Percentiles rank a stretch among this genome's conserved stretches.
Conservation (phyloP, 1,140 invertebrate species). For the Zaprionus capensis region DNA sequence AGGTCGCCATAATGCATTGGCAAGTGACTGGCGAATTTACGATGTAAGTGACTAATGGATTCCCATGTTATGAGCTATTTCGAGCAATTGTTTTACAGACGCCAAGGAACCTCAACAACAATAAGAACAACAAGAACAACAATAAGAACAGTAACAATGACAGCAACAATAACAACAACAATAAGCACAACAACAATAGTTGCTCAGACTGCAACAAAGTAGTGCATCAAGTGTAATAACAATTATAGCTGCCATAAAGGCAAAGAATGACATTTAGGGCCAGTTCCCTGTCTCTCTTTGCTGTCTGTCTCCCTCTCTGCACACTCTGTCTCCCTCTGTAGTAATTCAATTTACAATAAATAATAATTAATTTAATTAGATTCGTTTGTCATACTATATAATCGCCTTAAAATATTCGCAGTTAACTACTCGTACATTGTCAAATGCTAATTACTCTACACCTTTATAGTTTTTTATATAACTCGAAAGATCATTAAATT, state of each 20-base stretch:
- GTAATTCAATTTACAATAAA: slow-evolving; percentile 3
- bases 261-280: not conserved
- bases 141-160: not conserved
- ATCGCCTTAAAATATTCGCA: slow-evolving; percentile 9
- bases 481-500: slow-evolving; percentile 3
- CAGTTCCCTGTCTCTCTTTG: too few relatives aligned
- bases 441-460: slow-evolving; percentile 36
- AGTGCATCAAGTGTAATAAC: not conserved
- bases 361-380: slow-evolving; percentile 11
- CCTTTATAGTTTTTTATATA: slow-evolving; percentile 26
- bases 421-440: slow-evolving; percentile 33
- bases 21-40: slow-evolving; percentile 52
- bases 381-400: not conserved
- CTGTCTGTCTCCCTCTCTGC: not conserved
- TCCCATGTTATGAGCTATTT: slow-evolving; percentile 32
- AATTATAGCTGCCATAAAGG: not conserved
- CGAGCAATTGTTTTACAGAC: slow-evolving; percentile 29
- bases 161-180: not conserved
- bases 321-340: too few relatives aligned
- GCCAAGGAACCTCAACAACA: not conserved
- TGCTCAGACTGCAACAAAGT: slow-evolving; percentile 11
- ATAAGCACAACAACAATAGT: slow-evolving; percentile 7
- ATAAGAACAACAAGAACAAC: not conserved
- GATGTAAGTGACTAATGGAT: slow-evolving; percentile 51
- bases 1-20: slow-evolving; percentile 54